Percentiles rank a stretch among this genome's conserved stretches.
phyloP scores from a whole-genome alignment of 2,797 vertebrate genomes.

The Morus bassanus region DNA sequence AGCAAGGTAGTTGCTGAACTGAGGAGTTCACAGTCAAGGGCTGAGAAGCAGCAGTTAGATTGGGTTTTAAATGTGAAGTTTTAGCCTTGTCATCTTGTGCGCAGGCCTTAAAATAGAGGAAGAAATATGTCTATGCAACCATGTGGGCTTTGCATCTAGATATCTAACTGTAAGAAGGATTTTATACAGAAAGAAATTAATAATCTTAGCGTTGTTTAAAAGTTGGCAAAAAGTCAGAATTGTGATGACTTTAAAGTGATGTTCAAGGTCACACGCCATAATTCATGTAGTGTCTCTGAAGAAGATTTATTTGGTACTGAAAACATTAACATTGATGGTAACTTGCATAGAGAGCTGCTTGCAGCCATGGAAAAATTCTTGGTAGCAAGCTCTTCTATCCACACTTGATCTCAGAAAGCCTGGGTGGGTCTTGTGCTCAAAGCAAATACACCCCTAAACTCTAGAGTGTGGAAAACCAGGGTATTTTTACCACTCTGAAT shows the following conservation, averaged over 20 bases:
- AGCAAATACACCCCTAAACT: not conserved
- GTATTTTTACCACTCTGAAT: not conserved
- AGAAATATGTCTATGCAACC: not conserved
- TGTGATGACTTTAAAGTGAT: not conserved
- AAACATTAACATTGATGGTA: not conserved
- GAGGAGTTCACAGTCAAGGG: not conserved
- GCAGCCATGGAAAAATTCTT: not conserved
- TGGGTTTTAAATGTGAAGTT: not conserved
- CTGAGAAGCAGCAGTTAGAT: not conserved
- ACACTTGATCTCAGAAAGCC: rapidly evolving
- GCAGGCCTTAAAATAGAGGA: not conserved
- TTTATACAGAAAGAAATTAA: not conserved
- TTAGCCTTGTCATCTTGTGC: not conserved
- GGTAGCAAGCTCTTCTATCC: not conserved
- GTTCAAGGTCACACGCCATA: not conserved
- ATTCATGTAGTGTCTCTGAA: not conserved
- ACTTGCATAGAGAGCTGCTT: not conserved
- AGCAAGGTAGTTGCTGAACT: no score
- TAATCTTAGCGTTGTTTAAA: not conserved
- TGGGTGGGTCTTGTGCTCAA: not conserved
- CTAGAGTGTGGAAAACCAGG: not conserved
- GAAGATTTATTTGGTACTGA: not conserved
- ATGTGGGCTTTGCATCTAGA: not conserved
- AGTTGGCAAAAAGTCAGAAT: not conserved
- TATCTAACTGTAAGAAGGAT: not conserved